Base-by-base conservation (phyloP, 92 coral and sea anemone genomes). In the Epizoanthus scotinus region DNA sequence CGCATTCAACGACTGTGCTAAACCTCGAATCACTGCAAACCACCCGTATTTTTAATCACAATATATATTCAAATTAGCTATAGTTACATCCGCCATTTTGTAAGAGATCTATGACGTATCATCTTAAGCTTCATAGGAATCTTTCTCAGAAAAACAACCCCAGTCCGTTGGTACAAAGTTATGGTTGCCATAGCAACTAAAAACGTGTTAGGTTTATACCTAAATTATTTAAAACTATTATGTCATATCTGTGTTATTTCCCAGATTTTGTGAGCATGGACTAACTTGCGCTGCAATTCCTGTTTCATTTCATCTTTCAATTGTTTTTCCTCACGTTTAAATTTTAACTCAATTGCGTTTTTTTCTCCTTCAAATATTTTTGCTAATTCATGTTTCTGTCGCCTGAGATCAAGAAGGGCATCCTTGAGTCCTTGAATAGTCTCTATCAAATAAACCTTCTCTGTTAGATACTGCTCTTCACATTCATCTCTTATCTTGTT, bases 361-460 rank as follows among this genome's bases (percentile, higher is more conserved):
- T 56, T 86, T 65, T 90, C 94, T 0, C 90, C 91, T 22, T 93
- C 90, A 36, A 93, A 90, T 54, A 93, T 93, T 70, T 87, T 90
- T 12, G 91, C 98, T 17, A 93, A 89, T 67, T 93, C 92, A 55
- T 81, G 73, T 72, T 93, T 93, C 84, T 93, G 98, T 3, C 66
- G 56, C 57, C 86, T 83, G 71, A 93, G 84, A 47, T 86, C 61
- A 28, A 69, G 75, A 18, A 93, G 83, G 1, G 86, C 94, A 42
- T 93, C 98, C 29, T 93, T 89, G 13, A 93, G 82, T 52, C 87
- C 92, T 28, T 88, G 89, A 29, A 93, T 86, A 28, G 86, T 84
- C 2, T 89, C 87, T 14, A 71, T 82, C 17, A 88, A 73, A 75
- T 83, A 85, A 6, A 72, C 77, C 20, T 87, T 55, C 60, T 93